Evolutionary conservation across 2,113 vertebrate genomes (phyloP), one percentile per base, ranked within the genome.

Genomic region (Sinocyclocheilus anophthalmus): DNA sequence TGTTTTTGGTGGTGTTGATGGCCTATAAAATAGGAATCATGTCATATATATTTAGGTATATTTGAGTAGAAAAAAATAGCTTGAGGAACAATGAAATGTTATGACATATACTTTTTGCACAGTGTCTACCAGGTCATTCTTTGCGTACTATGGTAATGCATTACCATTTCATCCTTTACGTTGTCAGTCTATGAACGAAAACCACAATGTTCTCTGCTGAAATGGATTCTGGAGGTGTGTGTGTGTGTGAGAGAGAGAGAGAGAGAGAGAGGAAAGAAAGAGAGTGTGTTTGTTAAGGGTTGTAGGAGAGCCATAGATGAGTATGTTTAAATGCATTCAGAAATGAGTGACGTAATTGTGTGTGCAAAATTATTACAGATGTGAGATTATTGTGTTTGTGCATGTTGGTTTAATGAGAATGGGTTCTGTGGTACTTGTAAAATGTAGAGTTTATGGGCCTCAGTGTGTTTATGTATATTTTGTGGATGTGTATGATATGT

Each of bases 391-490:
- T 80, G 59, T 26, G 85, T 81, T 85, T 76, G 70, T 88, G 87
- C 86, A 87, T 85, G 90, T 88, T 75, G 84, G 84, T 92, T 86
- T 65, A 50, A 63, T 85, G 48, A 67, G 75, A 80, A 76, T 80
- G 84, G 45, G 67, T 79, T 72, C 30, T 87, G 84, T 84, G 87
- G 75, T 87, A 80, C 45, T 78, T 53, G 50, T 89, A 22, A 87
- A 89, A 81, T 87, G 89, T 92, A 93, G 92, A 92, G 69, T 92
- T 90, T 92, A 90, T 67, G 90, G 92, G 86, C 84, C 85, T 82
- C 72, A 76, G 81, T 92, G 87, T 76, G 88, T 86, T 84, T 91
- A 86, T 85, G 89, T 87, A 85, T 75, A 86, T 89, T 85, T 57
- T 85, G 86, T 59, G 70, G 63, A 87, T 70, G 18, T 75, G 90